Percentiles rank a stretch among this genome's conserved stretches.
Evolutionary conservation across 2,797 vertebrate species (phyloP).

Genomic region (Trichosurus vulpecula): DNA sequence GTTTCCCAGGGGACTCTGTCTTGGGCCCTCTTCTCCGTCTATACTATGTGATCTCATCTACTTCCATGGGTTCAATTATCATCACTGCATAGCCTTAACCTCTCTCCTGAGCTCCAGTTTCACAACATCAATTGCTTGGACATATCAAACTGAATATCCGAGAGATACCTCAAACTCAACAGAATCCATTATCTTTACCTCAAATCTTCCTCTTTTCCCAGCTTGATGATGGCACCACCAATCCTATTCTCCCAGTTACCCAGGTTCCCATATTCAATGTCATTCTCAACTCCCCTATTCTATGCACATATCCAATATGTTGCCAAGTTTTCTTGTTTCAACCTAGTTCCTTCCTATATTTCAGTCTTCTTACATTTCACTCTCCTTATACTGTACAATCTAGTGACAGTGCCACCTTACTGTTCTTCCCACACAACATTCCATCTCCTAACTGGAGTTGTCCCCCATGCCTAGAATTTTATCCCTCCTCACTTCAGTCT

Average conservation of each 20-base stretch:
- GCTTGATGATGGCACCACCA: not conserved
- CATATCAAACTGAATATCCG: not conserved
- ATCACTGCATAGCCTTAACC: not conserved
- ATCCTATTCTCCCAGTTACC: not conserved
- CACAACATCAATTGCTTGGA: not conserved
- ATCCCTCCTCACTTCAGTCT: not conserved
- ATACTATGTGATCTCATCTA: not conserved
- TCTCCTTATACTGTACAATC: not conserved
- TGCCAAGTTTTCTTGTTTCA: not conserved
- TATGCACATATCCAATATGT: not conserved
- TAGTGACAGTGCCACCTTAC: not conserved
- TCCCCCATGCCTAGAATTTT: not conserved
- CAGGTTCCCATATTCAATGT: not conserved
- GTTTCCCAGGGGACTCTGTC: not conserved
- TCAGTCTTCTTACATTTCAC: not conserved
- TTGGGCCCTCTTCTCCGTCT: not conserved
- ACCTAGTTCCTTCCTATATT: not conserved
- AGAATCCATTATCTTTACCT: not conserved
- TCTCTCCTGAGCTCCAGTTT: not conserved
- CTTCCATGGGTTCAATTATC: not conserved
- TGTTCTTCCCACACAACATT: not conserved
- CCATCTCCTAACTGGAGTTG: not conserved
- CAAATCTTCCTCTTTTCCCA: not conserved
- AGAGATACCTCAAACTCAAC: not conserved
- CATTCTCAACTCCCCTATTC: constrained; percentile 18